Evolutionary conservation across 2,888 invertebrate species (phyloP).

Genomic region (Hydraecia micacea): DNA sequence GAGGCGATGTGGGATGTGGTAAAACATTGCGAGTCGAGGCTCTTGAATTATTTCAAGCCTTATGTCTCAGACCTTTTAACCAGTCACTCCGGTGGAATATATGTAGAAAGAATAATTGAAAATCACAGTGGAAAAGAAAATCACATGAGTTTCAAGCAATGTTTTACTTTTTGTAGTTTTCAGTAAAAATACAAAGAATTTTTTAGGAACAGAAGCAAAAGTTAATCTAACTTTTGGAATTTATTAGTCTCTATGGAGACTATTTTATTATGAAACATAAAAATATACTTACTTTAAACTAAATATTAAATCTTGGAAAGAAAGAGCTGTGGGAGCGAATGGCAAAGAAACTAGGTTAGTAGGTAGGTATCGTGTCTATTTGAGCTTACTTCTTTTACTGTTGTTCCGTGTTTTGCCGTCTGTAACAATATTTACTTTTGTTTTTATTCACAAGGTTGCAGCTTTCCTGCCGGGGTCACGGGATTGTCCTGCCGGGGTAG

Average conservation of each 20-base stretch:
- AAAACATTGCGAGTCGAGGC: slow-evolving; percentile 57
- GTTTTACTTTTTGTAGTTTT: slow-evolving; percentile 13
- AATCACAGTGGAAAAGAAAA: slow-evolving; percentile 35
- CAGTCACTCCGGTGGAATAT: slow-evolving; percentile 38
- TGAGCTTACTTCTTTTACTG: slow-evolving; percentile 9
- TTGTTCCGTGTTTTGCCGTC: not conserved
- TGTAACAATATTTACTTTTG: slow-evolving; percentile 11
- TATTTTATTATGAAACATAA: slow-evolving; percentile 33
- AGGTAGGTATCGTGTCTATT: slow-evolving; percentile 11
- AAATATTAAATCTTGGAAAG: slow-evolving; percentile 35
- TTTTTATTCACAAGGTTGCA: not conserved
- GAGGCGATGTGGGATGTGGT: slow-evolving; percentile 50
- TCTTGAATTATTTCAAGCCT: slow-evolving; percentile 62
- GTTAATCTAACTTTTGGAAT: slow-evolving; percentile 40
- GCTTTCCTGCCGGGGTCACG: too few species aligned
- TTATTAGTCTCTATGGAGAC: slow-evolving; percentile 25
- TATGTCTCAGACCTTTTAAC: slow-evolving; percentile 58
- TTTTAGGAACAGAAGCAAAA: not conserved
- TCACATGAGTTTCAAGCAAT: not conserved
- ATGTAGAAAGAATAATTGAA: slow-evolving; percentile 57
- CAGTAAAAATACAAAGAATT: slow-evolving; percentile 3
- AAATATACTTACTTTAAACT: slow-evolving; percentile 26
- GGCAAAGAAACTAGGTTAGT: slow-evolving; percentile 44
- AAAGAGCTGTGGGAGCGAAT: slow-evolving; percentile 15
- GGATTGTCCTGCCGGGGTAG: too few species aligned